Percentiles rank a stretch among this genome's conserved stretches.
Conservation (phyloP, 2,113 vertebrate species). For the Dinomys branickii region DNA sequence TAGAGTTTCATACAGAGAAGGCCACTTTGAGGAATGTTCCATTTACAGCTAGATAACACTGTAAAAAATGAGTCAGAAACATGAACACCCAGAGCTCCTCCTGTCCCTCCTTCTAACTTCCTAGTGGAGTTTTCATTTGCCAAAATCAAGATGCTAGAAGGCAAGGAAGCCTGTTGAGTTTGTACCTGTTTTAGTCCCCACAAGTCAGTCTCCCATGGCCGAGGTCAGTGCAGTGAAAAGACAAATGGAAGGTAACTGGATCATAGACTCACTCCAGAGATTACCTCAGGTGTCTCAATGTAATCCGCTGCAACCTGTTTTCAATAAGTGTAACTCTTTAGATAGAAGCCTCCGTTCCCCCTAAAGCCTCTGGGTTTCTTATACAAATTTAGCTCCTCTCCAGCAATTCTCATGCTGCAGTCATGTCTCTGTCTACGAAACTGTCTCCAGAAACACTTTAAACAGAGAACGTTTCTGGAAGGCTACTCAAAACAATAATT, state of each 20-base stretch:
- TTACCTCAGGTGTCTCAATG: background rate
- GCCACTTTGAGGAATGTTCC: background rate
- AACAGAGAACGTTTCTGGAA: background rate
- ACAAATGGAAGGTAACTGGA: background rate
- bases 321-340: background rate
- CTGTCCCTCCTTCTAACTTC: background rate
- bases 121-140: background rate
- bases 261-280: background rate
- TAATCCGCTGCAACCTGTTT: background rate
- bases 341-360: background rate
- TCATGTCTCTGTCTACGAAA: background rate
- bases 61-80: background rate
- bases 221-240: background rate
- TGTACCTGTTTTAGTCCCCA: background rate
- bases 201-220: background rate
- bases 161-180: too few relatives aligned
- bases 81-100: background rate
- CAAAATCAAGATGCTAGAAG: background rate
- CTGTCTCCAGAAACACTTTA: background rate
- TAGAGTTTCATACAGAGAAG: background rate
- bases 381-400: background rate
- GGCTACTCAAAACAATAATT: constrained; percentile 17
- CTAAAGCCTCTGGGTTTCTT: background rate
- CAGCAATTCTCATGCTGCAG: background rate
- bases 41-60: background rate